phyloP scores from a whole-genome alignment of 2,113 vertebrate genomes.

The Sebastes schlegelii region DNA sequence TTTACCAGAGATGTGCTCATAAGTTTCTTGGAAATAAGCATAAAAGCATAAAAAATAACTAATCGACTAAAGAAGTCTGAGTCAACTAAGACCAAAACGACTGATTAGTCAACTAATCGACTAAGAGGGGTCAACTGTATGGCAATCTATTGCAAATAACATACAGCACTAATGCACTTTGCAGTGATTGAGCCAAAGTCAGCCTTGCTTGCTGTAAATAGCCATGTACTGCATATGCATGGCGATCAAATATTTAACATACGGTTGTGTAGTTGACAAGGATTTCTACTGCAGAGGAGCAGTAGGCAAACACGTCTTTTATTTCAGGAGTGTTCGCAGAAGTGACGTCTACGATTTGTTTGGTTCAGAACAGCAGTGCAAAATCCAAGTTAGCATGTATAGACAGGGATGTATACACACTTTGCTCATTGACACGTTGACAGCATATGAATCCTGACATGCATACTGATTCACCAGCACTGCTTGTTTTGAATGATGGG shows the following conservation, averaged over 20 bases:
- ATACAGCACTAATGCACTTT: slow-evolving; percentile 20
- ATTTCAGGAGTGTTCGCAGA: neutral
- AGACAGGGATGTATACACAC: neutral
- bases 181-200: slow-evolving; percentile 40
- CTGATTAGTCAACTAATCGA: no score
- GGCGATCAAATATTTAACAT: slow-evolving; percentile 61
- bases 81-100: no score
- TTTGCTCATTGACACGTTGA: neutral
- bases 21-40: no score
- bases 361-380: neutral
- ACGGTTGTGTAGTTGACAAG: slow-evolving; percentile 7
- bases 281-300: slow-evolving; percentile 30
- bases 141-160: neutral
- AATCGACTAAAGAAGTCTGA: no score
- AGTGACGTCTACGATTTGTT: neutral
- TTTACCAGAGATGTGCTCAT: no score
- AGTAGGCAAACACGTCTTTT: slow-evolving; percentile 20
- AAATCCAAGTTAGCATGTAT: neutral
- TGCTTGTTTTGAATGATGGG: slow-evolving; percentile 3
- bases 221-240: slow-evolving; percentile 39
- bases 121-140: no score
- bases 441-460: neutral
- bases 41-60: no score
- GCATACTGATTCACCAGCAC: neutral
- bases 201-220: slow-evolving; percentile 36